Conservation (phyloP, 2,888 invertebrate genomes). For the Gibbula magus region DNA sequence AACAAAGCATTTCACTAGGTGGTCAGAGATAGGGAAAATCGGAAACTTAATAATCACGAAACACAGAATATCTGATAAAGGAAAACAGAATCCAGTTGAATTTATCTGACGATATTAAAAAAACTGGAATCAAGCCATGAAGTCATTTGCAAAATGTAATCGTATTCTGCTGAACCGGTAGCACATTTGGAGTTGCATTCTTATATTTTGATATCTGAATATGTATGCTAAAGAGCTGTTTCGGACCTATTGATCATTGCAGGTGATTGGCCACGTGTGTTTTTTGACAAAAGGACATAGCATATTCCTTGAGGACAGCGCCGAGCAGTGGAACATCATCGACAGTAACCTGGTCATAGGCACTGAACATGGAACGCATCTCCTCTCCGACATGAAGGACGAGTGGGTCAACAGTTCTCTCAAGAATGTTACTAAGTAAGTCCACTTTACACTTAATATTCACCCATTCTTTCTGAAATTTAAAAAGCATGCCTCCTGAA, state of each 20-base stretch:
- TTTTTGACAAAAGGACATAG: constrained; percentile 66
- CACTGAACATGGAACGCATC: constrained; percentile 37
- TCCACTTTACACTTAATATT: not conserved
- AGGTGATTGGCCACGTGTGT: constrained; percentile 64
- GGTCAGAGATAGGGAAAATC: too few species aligned
- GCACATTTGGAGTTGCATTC: too few species aligned
- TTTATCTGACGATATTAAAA: too few species aligned
- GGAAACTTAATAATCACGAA: too few species aligned
- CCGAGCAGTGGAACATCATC: constrained; percentile 56
- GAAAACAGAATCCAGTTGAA: too few species aligned
- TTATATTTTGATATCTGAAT: too few species aligned
- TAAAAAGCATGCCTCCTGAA: not conserved
- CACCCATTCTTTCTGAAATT: not conserved
- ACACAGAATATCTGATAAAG: too few species aligned
- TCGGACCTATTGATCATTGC: not conserved
- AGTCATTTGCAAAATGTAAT: too few species aligned
- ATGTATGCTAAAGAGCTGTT: too few species aligned
- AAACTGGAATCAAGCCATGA: too few species aligned
- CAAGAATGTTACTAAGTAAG: not conserved
- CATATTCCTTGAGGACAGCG: constrained; percentile 69
- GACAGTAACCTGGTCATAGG: constrained; percentile 55
- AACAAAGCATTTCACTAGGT: too few species aligned
- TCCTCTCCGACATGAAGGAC: constrained; percentile 38
- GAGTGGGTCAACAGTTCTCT: constrained; percentile 24
- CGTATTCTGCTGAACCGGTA: too few species aligned